Evolutionary conservation across 2,113 vertebrate genomes (phyloP), one percentile per base, ranked within the genome.

Genomic region (Maccullochella peelii): DNA sequence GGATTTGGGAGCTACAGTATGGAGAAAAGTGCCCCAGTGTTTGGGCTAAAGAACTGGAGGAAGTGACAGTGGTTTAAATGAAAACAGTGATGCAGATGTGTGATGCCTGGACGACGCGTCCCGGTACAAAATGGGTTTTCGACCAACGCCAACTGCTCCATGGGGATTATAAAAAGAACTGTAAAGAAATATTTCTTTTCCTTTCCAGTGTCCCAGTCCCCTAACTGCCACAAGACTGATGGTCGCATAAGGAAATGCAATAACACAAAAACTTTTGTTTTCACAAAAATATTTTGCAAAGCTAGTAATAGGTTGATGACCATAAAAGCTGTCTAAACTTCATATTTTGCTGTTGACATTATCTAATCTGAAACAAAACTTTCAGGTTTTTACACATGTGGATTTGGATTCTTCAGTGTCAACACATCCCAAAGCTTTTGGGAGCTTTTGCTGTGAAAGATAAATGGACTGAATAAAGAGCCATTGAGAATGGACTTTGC

Each of bases 371-470:
- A 62, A 79, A 52, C 8, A 77, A 49, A 75, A 78, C 49, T 50
- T 70, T 4, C 15, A 57, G 65, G 16, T 75, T 44, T 74, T 36
- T 33, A 61, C 25, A 57, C 54, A 69, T 27, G 30, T 0, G 4
- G 63, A 86, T 70, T 79, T 77, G n/a, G 62, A 79, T 85, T 82
- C 30, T 84, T 84, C 58, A 20, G 4, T 55, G 47, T 87, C 75
- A 77, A 74, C 49, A 79, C 25, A 62, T 63, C 61, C 40, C 9
- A 15, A 33, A 79, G n/a, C 18, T 40, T 84, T 74, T 69, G 82
- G 69, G 72, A 72, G 58, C 70, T 80, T 67, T 90, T 89, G 89
- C 90, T 91, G 90, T 91, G 87, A 93, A 94, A 87, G 76, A 88
- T 52, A 81, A 89, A 89, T 73, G 80, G 77, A 89, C 85, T 72